Evolutionary conservation across 2,888 invertebrate genomes (phyloP).

Genomic region (Leptopilina syphax): DNA sequence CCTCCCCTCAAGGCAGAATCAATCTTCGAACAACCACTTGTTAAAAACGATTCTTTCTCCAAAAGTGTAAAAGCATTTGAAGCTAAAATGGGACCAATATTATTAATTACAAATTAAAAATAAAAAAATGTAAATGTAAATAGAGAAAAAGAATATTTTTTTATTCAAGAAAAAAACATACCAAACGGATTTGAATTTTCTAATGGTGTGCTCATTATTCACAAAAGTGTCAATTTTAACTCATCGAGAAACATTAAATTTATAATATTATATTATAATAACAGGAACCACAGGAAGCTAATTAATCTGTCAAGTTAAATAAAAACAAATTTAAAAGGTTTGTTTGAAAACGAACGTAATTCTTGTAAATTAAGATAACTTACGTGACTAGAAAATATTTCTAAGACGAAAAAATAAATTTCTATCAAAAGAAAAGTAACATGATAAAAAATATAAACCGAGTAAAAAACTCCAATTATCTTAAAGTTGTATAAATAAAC

Average conservation of each 20-base stretch:
- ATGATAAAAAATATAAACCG: background rate
- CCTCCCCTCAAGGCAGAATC: conserved; percentile 84
- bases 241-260: background rate
- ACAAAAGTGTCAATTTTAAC: background rate
- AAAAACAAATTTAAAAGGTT: too few relatives aligned
- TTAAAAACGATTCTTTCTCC: conserved; percentile 63
- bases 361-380: too few relatives aligned
- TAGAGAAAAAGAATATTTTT: background rate
- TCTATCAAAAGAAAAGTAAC: too few relatives aligned
- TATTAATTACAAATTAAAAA: background rate
- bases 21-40: conserved; percentile 80
- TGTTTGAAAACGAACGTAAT: too few relatives aligned
- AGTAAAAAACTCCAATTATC: too few relatives aligned
- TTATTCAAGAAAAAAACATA: background rate
- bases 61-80: conserved; percentile 48
- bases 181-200: background rate
- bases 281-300: too few relatives aligned
- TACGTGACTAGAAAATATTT: too few relatives aligned
- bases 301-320: too few relatives aligned
- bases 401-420: background rate
- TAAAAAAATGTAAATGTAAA: background rate
- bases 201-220: background rate
- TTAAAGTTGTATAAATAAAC: too few relatives aligned
- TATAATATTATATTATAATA: too few relatives aligned
- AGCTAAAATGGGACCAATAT: conserved; percentile 23